These are phyloP conservation scores for Anolis carolinensis DNA, from an alignment of 2,113 vertebrate species.

Conservation along the genomic window DNA sequence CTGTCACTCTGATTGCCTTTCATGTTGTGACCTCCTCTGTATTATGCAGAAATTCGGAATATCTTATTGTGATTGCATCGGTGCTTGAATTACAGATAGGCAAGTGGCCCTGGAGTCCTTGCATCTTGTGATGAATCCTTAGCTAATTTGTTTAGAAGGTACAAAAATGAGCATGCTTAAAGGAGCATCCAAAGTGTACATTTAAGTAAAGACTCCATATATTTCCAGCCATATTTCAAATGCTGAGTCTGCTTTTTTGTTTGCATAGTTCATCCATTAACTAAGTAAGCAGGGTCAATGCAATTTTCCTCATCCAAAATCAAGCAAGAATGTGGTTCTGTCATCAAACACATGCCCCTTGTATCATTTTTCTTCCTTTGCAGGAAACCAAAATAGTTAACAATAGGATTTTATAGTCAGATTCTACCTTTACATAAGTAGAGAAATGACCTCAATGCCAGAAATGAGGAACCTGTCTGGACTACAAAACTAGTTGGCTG, in stretches of 20 bases:
- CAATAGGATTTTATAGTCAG: not conserved
- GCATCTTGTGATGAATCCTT: not conserved
- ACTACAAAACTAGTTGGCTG: not conserved
- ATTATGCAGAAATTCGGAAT: conserved; percentile 24
- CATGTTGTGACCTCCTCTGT: conserved; percentile 30
- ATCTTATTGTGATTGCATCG: not conserved
- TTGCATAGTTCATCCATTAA: conserved; percentile 40
- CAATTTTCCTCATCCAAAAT: conserved; percentile 17
- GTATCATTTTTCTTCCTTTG: not conserved
- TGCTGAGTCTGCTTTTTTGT: conserved; percentile 33
- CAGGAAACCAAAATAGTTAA: not conserved
- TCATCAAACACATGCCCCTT: not conserved
- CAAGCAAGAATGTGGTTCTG: not conserved
- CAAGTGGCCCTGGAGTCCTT: not conserved
- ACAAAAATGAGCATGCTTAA: not conserved
- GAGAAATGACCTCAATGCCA: not conserved
- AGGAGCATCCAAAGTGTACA: no score
- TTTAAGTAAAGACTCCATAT: not conserved
- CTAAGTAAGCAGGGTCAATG: not conserved
- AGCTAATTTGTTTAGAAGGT: not conserved
- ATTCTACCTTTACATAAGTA: not conserved
- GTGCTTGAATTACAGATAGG: not conserved
- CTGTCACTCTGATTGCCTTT: not conserved
- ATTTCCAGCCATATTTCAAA: not conserved
- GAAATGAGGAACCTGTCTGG: not conserved